Conservation (phyloP, 1,140 invertebrate genomes). For the Popillia japonica region DNA sequence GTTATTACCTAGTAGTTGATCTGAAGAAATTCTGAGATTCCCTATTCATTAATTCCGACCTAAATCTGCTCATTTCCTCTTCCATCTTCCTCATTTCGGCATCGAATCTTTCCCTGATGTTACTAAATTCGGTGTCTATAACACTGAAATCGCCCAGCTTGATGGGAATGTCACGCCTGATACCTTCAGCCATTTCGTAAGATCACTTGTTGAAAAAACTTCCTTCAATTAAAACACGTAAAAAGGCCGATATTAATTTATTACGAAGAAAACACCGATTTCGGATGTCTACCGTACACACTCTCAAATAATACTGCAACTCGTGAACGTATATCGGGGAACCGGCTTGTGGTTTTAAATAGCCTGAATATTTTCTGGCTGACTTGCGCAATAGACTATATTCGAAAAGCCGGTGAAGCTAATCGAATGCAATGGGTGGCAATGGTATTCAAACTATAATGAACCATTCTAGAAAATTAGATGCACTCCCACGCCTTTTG, state of each 20-base stretch:
- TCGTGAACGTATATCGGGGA: slow-evolving; percentile 8
- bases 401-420: slow-evolving; percentile 21
- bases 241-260: too few species aligned
- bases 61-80: slow-evolving; percentile 96
- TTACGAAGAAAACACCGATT: neutral
- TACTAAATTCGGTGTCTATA: slow-evolving; percentile 95
- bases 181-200: slow-evolving; percentile 62
- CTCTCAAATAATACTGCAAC: slow-evolving; percentile 10
- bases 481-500: slow-evolving; percentile 34
- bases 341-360: slow-evolving; percentile 35
- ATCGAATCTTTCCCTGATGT: slow-evolving; percentile 94
- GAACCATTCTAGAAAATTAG: slow-evolving; percentile 33
- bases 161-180: slow-evolving; percentile 90
- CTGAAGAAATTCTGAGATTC: slow-evolving; percentile 92
- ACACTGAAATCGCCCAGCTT: slow-evolving; percentile 94
- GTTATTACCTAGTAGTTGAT: slow-evolving; percentile 84
- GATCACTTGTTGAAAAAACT: neutral
- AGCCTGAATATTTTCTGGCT: slow-evolving; percentile 15
- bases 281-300: neutral
- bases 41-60: slow-evolving; percentile 90
- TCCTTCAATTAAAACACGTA: neutral
- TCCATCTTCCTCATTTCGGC: slow-evolving; percentile 98
- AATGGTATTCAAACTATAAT: neutral
- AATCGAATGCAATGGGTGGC: slow-evolving; percentile 18
- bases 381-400: neutral